Conservation (phyloP, 2,888 invertebrate species). For the Drosophila rubida region DNA sequence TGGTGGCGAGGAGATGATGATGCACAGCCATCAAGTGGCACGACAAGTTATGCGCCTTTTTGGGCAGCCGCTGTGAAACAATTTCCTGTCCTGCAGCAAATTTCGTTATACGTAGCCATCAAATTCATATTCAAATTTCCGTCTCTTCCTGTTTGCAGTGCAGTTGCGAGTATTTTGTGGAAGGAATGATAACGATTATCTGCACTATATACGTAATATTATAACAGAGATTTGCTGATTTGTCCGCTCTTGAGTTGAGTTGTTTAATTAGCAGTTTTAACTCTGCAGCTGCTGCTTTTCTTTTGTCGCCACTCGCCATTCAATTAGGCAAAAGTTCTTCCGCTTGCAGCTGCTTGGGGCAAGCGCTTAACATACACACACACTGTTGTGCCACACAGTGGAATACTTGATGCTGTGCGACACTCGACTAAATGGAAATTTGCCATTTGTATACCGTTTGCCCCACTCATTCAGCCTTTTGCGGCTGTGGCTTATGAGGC, state of each 20-base stretch:
- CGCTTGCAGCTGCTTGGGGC: conserved; percentile 50
- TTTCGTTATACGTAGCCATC: conserved; percentile 71
- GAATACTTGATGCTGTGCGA: conserved; percentile 1
- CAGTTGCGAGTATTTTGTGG: too few relatives aligned
- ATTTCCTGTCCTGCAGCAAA: conserved; percentile 47
- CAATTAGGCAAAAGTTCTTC: conserved; percentile 64
- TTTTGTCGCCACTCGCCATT: conserved; percentile 34
- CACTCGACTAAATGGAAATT: conserved; percentile 39
- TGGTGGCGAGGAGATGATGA: background rate
- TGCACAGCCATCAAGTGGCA: conserved; percentile 32
- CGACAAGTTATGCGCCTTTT: conserved; percentile 34
- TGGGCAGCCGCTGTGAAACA: conserved; percentile 22
- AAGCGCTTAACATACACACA: conserved; percentile 29
- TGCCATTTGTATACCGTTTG: conserved; percentile 52
- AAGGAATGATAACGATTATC: too few relatives aligned
- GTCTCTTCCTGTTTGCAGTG: conserved; percentile 40
- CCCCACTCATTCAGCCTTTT: conserved; percentile 48
- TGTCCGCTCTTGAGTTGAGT: background rate
- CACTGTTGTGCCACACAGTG: conserved; percentile 1
- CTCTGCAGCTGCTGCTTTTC: conserved; percentile 13
- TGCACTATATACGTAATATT: too few relatives aligned
- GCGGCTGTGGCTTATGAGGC: conserved; percentile 70
- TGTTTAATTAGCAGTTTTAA: conserved; percentile 48
- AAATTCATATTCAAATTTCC: conserved; percentile 75
- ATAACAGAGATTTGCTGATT: too few relatives aligned